Conservation (phyloP, 2,888 invertebrate species). For the Coremacera marginata region DNA sequence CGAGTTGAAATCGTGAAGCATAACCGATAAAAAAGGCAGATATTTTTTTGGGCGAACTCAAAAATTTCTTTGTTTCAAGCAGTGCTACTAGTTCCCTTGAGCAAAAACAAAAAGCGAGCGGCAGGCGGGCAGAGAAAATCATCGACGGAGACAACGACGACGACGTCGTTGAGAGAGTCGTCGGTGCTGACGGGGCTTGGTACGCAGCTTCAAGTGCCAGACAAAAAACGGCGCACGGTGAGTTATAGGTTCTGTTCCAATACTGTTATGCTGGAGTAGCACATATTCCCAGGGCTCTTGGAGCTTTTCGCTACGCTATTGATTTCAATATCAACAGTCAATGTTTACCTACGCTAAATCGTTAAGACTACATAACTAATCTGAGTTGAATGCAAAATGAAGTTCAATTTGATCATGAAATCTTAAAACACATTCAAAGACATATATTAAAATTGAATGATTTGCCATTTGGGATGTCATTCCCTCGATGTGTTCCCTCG, state of each 20-base stretch:
- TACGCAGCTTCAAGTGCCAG: conserved; percentile 4
- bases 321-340: too few species aligned
- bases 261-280: too few species aligned
- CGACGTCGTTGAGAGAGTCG: conserved; percentile 8
- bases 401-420: not conserved
- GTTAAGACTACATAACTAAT: not conserved
- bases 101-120: not conserved
- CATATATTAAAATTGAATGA: not conserved
- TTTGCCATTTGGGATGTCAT: not conserved
- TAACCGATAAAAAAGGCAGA: conserved; percentile 22
- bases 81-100: not conserved
- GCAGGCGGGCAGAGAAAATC: not conserved
- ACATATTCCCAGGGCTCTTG: too few species aligned
- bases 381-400: conserved; percentile 7
- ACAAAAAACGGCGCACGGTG: not conserved
- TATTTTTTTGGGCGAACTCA: not conserved
- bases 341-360: too few species aligned
- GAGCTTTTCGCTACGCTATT: too few species aligned
- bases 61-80: conserved; percentile 25
- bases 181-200: conserved; percentile 16
- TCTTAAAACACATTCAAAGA: not conserved
- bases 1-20: not conserved
- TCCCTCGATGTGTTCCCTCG: not conserved
- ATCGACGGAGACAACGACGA: not conserved
- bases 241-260: not conserved